A percentile compares a stretch with the other conserved stretches of the same genome.
These are phyloP conservation scores for Sipha flava DNA, from an alignment of 1,140 invertebrate species.

Conservation along the genomic window DNA sequence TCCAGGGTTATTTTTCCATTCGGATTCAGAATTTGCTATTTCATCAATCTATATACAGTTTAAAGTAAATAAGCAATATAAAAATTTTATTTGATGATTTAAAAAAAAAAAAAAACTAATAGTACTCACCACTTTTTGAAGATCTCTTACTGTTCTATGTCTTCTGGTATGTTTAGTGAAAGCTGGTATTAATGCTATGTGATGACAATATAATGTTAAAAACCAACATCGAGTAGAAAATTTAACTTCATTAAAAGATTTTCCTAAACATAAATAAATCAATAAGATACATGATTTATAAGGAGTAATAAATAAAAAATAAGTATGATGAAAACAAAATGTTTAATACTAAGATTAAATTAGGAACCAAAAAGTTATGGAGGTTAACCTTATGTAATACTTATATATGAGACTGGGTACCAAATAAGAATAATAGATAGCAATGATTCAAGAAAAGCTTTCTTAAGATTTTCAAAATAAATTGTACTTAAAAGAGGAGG, in stretches of 20 bases:
- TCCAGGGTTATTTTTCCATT: constrained; percentile 70
- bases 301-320: too few species aligned
- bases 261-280: background rate
- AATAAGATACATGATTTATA: too few species aligned
- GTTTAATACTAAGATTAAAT: too few species aligned
- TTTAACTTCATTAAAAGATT: constrained; percentile 55
- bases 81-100: background rate
- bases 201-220: constrained; percentile 85
- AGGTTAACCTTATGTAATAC: too few species aligned
- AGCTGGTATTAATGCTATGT: constrained; percentile 78
- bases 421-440: too few species aligned
- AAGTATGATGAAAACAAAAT: too few species aligned
- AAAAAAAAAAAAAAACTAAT: background rate
- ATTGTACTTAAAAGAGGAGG: too few species aligned
- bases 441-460: too few species aligned
- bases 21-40: constrained; percentile 65
- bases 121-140: constrained; percentile 65
- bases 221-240: constrained; percentile 97
- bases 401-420: too few species aligned
- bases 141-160: constrained; percentile 69
- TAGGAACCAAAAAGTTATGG: too few species aligned
- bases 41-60: constrained; percentile 57
- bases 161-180: constrained; percentile 79
- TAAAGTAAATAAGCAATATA: background rate
- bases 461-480: too few species aligned